Percentiles rank a stretch among this genome's conserved stretches.
Conservation (phyloP, 2,113 vertebrate species). For the Synodontis membranacea region DNA sequence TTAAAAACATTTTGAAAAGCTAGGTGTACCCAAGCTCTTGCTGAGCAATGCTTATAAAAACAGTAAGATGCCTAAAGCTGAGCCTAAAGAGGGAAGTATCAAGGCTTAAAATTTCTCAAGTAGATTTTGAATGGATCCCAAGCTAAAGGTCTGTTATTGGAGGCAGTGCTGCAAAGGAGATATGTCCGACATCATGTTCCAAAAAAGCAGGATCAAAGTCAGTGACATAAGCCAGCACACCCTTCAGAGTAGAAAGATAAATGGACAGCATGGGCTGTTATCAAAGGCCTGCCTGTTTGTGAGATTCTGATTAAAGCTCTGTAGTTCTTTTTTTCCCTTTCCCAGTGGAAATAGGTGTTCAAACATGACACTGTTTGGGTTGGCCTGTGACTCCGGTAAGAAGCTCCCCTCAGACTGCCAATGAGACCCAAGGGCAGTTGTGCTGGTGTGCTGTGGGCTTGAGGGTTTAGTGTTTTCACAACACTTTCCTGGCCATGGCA, state of each 20-base stretch:
- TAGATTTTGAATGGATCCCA: conserved; percentile 22
- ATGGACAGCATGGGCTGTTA: conserved; percentile 63
- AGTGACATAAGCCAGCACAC: conserved; percentile 67
- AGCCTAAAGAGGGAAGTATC: conserved; percentile 36
- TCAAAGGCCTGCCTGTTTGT: conserved; percentile 71
- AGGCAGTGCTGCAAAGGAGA: conserved; percentile 48
- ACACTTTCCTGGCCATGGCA: conserved; percentile 36
- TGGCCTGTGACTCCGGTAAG: conserved; percentile 64
- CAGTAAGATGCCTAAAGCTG: conserved; percentile 10
- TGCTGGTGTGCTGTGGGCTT: conserved; percentile 57
- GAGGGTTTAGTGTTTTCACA: conserved; percentile 52
- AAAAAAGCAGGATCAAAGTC: conserved; percentile 67
- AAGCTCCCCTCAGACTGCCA: conserved; percentile 58
- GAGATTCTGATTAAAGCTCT: conserved; percentile 70
- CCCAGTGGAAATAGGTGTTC: conserved; percentile 66
- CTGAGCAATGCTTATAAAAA: background rate
- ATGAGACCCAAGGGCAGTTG: conserved; percentile 59
- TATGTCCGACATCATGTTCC: conserved; percentile 55
- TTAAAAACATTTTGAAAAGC: background rate
- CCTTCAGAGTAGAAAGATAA: conserved; percentile 68
- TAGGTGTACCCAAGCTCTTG: background rate
- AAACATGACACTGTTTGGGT: conserved; percentile 74
- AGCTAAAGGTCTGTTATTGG: conserved; percentile 59
- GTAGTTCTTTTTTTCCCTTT: conserved; percentile 14
- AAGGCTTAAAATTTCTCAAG: conserved; percentile 36